Conservation (phyloP, 1,140 invertebrate species). For the Acromyrmex charruanus region DNA sequence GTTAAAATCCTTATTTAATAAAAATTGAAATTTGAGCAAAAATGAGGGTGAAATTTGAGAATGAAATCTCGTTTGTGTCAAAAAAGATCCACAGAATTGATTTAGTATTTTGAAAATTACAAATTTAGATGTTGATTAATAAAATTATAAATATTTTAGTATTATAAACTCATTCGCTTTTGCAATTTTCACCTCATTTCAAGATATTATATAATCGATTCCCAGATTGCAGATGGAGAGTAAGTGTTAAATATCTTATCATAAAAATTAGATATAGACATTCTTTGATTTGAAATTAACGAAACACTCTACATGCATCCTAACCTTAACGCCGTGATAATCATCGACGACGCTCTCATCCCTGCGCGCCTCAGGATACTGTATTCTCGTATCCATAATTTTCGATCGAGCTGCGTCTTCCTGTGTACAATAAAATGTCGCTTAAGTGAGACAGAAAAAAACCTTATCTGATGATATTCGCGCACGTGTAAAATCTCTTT, state of each 20-base stretch:
- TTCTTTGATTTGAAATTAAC: not conserved
- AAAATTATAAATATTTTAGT: too few relatives aligned
- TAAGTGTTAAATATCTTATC: not conserved
- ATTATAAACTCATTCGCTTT: too few relatives aligned
- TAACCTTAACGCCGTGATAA: conserved; percentile 94
- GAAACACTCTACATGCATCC: conserved; percentile 27
- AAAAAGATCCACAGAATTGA: too few relatives aligned
- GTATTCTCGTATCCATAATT: conserved; percentile 78
- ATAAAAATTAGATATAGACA: not conserved
- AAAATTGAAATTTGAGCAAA: too few relatives aligned
- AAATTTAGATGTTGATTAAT: too few relatives aligned
- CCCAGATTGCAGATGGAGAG: too few relatives aligned
- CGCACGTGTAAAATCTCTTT: not conserved
- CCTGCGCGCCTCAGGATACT: conserved; percentile 92
- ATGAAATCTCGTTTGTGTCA: too few relatives aligned
- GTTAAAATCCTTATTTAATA: too few relatives aligned
- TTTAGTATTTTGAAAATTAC: too few relatives aligned
- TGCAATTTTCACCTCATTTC: too few relatives aligned
- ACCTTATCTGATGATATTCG: conserved; percentile 40
- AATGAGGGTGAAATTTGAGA: too few relatives aligned
- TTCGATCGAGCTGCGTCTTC: not conserved
- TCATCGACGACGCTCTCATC: conserved; percentile 93
- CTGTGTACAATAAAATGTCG: not conserved
- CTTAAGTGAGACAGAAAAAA: not conserved
- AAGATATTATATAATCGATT: too few relatives aligned